Evolutionary conservation across 2,888 invertebrate species (phyloP).

Genomic region (Tribolium freemani): DNA sequence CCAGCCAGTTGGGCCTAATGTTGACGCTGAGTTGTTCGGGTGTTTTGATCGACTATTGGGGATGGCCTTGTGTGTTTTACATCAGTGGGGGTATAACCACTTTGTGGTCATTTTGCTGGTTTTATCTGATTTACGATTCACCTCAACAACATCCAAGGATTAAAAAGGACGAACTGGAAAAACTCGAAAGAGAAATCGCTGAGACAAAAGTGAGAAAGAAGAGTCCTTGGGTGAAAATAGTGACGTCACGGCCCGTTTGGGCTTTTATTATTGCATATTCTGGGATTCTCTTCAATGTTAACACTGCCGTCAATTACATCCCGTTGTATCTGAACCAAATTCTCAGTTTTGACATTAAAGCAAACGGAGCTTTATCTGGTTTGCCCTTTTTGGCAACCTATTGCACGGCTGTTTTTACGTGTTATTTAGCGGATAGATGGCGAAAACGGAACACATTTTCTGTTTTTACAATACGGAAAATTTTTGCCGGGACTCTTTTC

Average conservation of each 20-base stretch:
- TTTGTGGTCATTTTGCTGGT: constrained; percentile 86
- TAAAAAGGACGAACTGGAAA: constrained; percentile 74
- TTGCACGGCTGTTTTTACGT: neutral
- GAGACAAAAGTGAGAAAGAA: neutral
- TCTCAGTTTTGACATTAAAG: constrained; percentile 18
- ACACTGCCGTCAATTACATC: constrained; percentile 6
- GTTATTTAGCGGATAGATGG: neutral
- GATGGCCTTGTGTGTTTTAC: constrained; percentile 92
- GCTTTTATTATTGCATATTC: constrained; percentile 83
- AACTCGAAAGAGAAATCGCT: constrained; percentile 75
- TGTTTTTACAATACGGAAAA: neutral
- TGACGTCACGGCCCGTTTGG: constrained; percentile 83
- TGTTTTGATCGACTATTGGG: constrained; percentile 58
- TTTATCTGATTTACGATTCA: constrained; percentile 81
- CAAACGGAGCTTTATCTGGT: constrained; percentile 19
- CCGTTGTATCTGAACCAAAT: constrained; percentile 18
- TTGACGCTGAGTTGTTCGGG: constrained; percentile 27
- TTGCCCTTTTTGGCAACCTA: constrained; percentile 27
- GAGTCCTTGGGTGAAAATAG: constrained; percentile 80
- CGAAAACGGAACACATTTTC: neutral
- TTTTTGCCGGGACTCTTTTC: neutral
- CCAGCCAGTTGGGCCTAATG: constrained; percentile 18
- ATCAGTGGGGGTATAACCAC: constrained; percentile 81
- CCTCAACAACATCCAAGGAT: constrained; percentile 86
- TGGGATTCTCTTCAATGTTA: neutral